Evolutionary conservation across 2,888 invertebrate genomes (phyloP).

Genomic region (Ophraella communa): DNA sequence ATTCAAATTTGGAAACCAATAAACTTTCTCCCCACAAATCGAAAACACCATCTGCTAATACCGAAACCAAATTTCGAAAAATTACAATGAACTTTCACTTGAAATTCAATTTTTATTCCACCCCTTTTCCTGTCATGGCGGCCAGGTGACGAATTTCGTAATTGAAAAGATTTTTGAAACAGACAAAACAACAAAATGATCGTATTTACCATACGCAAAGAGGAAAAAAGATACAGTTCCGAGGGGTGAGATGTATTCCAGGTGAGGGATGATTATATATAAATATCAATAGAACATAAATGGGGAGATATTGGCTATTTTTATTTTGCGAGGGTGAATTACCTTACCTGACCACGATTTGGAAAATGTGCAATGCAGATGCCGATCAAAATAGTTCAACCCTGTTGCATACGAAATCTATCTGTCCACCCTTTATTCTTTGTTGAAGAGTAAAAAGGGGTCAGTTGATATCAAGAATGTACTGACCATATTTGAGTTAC

Average conservation of each 20-base stretch:
- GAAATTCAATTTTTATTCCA: conserved; percentile 19
- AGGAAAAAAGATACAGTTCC: conserved; percentile 15
- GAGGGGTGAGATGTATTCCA: conserved; percentile 26
- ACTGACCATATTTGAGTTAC: too few species aligned
- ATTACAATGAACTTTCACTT: conserved; percentile 30
- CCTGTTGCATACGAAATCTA: background rate
- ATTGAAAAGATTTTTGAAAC: conserved; percentile 21
- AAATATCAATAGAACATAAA: conserved; percentile 7
- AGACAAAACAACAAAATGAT: conserved; percentile 26
- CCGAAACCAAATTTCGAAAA: conserved; percentile 22
- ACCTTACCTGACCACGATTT: conserved; percentile 16
- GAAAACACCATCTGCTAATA: conserved; percentile 26
- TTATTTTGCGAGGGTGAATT: conserved; percentile 14
- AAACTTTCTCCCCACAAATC: conserved; percentile 19
- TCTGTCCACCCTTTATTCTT: background rate
- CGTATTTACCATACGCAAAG: conserved; percentile 27
- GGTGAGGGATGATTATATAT: conserved; percentile 21
- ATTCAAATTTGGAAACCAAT: background rate
- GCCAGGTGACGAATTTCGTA: conserved; percentile 34
- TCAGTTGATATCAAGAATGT: too few species aligned
- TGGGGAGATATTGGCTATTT: conserved; percentile 16
- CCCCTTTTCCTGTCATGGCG: conserved; percentile 25
- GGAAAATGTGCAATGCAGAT: conserved; percentile 2
- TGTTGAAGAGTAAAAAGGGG: background rate
- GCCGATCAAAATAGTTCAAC: background rate